Conservation (phyloP, 1,140 invertebrate species). For the Apocrypta bakeri region DNA sequence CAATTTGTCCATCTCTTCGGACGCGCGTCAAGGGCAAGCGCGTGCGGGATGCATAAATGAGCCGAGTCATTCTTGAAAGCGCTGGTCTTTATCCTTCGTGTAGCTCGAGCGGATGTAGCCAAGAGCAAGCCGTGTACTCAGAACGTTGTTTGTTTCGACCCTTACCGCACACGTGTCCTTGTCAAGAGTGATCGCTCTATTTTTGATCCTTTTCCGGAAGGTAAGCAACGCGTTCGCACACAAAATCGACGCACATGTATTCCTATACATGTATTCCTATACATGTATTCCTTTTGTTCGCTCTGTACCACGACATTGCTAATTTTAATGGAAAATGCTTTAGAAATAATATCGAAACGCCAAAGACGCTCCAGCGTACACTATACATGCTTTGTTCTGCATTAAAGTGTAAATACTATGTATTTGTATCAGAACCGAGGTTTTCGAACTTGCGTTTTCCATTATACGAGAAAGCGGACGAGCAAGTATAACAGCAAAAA, state of each 20-base stretch:
- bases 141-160: conserved; percentile 17
- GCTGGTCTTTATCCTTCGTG: neutral
- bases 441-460: conserved; percentile 28
- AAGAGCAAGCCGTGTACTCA: neutral
- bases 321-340: too few species aligned
- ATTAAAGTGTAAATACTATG: too few species aligned
- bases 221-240: too few species aligned
- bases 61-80: conserved; percentile 31
- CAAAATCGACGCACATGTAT: too few species aligned
- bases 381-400: too few species aligned
- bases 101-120: neutral
- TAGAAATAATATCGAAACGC: too few species aligned
- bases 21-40: conserved; percentile 30
- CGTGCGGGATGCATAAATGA: conserved; percentile 37
- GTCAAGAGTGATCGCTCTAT: conserved; percentile 47
- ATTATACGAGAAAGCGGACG: neutral
- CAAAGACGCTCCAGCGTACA: too few species aligned
- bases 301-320: too few species aligned
- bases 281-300: too few species aligned
- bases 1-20: conserved; percentile 51
- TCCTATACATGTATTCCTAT: too few species aligned
- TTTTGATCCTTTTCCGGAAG: too few species aligned
- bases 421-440: conserved; percentile 3
- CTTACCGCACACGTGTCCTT: conserved; percentile 27
- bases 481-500: neutral